Evolutionary conservation across 2,888 invertebrate species (phyloP).

Genomic region (Cerastoderma edule): DNA sequence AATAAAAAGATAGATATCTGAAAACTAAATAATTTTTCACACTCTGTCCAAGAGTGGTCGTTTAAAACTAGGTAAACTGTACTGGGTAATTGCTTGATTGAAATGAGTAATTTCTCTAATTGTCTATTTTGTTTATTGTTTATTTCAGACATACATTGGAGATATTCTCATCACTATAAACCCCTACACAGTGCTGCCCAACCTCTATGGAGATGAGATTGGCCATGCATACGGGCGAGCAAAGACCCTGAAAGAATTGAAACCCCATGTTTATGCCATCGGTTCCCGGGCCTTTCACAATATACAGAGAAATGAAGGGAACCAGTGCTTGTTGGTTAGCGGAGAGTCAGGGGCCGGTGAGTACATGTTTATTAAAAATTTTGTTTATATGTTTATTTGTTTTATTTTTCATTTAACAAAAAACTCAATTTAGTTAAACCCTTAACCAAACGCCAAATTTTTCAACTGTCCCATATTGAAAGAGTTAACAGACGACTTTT

Average conservation of each 20-base stretch:
- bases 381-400: neutral
- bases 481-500: neutral
- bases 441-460: neutral
- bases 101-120: no score
- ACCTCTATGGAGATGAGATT: constrained; percentile 74
- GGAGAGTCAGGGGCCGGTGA: constrained; percentile 81
- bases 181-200: constrained; percentile 74
- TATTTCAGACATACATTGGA: constrained; percentile 80
- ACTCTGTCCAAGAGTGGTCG: no score
- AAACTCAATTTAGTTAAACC: no score
- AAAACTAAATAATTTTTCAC: no score
- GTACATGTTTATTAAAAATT: neutral
- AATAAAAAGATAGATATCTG: no score
- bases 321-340: constrained; percentile 76
- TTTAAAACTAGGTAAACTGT: no score
- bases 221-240: constrained; percentile 70
- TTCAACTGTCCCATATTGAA: neutral
- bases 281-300: constrained; percentile 74
- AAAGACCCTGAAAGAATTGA: constrained; percentile 60
- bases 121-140: neutral
- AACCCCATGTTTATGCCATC: constrained; percentile 78
- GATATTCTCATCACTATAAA: constrained; percentile 80
- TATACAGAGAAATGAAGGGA: constrained; percentile 64
- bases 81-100: no score
- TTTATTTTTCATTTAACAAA: no score